Base-by-base conservation (phyloP, 2,113 vertebrate species). In the Ariopsis seemanni region DNA sequence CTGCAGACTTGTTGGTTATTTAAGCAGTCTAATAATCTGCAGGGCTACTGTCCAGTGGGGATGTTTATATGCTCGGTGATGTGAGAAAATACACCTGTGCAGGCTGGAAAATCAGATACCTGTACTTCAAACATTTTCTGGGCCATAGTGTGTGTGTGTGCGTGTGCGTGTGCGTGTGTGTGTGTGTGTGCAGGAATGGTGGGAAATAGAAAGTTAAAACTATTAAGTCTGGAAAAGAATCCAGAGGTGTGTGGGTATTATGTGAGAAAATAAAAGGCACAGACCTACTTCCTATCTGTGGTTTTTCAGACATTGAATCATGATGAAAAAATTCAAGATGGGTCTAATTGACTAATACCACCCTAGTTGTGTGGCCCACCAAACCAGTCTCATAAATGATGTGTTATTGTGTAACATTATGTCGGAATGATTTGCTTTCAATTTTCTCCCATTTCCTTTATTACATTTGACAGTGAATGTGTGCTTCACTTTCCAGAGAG, bases 251-350 rank as follows among this genome's bases (percentile, higher is more conserved):
- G 72, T 62, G 71, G 84, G 77, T 91, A 79, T 93, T 93, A 91
- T 93, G 92, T 89, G 53, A 92, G 86, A 92, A 92, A 92, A 94
- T 90, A 92, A 90, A 92, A 83, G 85, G 90, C 90, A 87, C 9
- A 79, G 77, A n/a, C 86, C 88, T 84, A 91, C 90, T 93, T 89
- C 78, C 86, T 89, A 52, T 85, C 8, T 79, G 83, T 85, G 87
- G 90, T 87, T 67, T 52, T 42, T 60, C 60, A 75, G 75, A 92
- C 90, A 11, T 88, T 67, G 65, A 78, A 22, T 7, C n/a, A 80
- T 48, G 52, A 20, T 83, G 52, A 85, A 85, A 89, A 89, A 74
- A n/a, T 86, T 86, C 69, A 22, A 92, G 86, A 88, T 55, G 72
- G 86, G 85, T 89, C 90, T 89, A 34, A 67, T 89, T 85, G 22